Evolutionary conservation across 2,888 invertebrate genomes (phyloP), one percentile per base, ranked within the genome.

Genomic region (Creontiades dilutus): DNA sequence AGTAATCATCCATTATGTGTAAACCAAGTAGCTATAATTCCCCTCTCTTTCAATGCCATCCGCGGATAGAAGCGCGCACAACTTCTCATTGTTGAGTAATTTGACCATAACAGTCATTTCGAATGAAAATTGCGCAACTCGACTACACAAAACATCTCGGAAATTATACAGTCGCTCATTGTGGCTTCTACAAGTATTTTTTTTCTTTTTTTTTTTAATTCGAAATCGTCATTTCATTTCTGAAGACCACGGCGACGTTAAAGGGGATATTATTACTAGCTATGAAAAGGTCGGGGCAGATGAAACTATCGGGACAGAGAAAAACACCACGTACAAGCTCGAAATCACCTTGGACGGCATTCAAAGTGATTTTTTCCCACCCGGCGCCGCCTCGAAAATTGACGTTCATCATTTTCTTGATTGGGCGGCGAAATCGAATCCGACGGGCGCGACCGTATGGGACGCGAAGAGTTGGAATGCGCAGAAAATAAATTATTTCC

Each of bases 331-430:
- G 52, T 52, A 52, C 11, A 14, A 12, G 5, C 1, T 52, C 52
- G 52, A 13, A 52, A 52, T 52, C 52, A 52, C 16, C 52, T 52
- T 16, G 52, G 68, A 23, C 68, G 23, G 68, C 23, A 68, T 68
- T 68, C 68, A 68, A 68, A 68, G 68, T 68, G 68, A 68, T 68
- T 68, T 23, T 68, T 68, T 68, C 68, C 68, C 68, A 68, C 68
- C 27, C 68, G 68, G 16, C 1, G 1, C 52, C 52, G 68, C 68
- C 68, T 68, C 12, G 68, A 13, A 68, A 68, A 68, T 68, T 68
- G 68, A 19, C 68, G 68, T 68, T 68, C 68, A 68, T 68, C 68
- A 68, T 68, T 68, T 37, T 68, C 68, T 68, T 68, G 68, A 68
- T 68, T 68, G 23, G 68, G 68, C n/a, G 68, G 68, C 68, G 68